Evolutionary conservation across 2,888 invertebrate species (phyloP).

Genomic region (Tortrix viridana): DNA sequence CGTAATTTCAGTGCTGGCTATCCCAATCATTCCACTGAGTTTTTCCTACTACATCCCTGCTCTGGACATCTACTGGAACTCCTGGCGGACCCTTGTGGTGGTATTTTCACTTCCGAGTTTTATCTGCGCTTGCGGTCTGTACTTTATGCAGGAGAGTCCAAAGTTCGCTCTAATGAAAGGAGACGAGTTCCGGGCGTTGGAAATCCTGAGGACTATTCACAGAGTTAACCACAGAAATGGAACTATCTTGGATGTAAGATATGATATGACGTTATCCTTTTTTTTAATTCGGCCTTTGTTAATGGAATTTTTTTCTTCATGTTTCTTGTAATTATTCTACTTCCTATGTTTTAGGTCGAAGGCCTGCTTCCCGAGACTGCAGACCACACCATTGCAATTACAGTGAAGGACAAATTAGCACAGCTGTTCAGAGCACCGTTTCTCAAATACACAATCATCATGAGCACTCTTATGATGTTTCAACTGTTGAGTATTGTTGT

Average conservation of each 20-base stretch:
- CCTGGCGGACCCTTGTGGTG: conserved; percentile 90
- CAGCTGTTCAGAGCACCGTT: conserved; percentile 81
- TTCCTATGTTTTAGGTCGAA: conserved; percentile 52
- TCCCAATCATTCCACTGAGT: conserved; percentile 85
- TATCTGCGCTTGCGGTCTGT: conserved; percentile 81
- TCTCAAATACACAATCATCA: conserved; percentile 77
- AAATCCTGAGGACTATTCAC: conserved; percentile 60
- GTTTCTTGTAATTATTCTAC: not conserved
- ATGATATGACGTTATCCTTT: not conserved
- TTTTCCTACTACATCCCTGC: conserved; percentile 64
- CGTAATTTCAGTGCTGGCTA: conserved; percentile 82
- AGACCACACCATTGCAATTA: conserved; percentile 50
- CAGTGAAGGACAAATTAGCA: conserved; percentile 67
- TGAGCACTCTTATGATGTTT: conserved; percentile 75
- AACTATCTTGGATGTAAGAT: not conserved
- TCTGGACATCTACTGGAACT: conserved; percentile 84
- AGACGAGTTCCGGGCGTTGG: conserved; percentile 79
- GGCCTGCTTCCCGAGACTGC: conserved; percentile 55
- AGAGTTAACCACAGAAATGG: conserved; percentile 55
- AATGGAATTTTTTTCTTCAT: not conserved
- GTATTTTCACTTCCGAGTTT: conserved; percentile 86
- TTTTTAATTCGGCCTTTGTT: not conserved
- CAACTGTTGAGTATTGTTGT: conserved; percentile 80
- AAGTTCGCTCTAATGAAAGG: conserved; percentile 87
- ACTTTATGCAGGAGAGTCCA: conserved; percentile 89